These are phyloP conservation scores for Callipepla californica DNA, from an alignment of 2,113 vertebrate genomes.

Conservation along the genomic window DNA sequence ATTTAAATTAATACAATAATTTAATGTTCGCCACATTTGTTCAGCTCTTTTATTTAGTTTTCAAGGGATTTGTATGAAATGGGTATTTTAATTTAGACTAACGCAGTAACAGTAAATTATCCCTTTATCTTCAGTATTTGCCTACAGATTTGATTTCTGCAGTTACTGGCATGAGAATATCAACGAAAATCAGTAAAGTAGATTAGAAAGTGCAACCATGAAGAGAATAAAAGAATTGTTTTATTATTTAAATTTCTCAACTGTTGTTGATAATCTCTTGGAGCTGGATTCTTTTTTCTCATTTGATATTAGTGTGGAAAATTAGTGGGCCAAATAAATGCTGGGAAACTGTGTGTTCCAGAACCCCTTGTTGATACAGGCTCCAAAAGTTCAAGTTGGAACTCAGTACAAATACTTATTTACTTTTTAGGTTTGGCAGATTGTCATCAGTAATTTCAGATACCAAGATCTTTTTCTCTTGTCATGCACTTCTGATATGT, in stretches of 20 bases:
- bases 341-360: not conserved
- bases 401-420: not conserved
- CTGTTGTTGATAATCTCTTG: not conserved
- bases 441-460: not conserved
- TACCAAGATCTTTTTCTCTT: not conserved
- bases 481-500: not conserved
- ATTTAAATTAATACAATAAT: not conserved
- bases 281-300: not conserved
- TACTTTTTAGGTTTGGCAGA: not conserved
- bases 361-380: not conserved
- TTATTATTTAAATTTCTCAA: not conserved
- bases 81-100: conserved; percentile 3
- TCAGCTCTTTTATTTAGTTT: not conserved
- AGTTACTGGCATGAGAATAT: not conserved
- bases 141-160: conserved; percentile 11
- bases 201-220: not conserved
- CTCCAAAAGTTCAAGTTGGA: not conserved
- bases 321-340: not conserved
- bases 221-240: not conserved
- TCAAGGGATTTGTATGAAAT: conserved; percentile 14
- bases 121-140: not conserved
- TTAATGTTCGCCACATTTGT: conserved; percentile 3
- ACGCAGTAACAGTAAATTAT: not conserved
- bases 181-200: not conserved
- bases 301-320: not conserved